phyloP scores from a whole-genome alignment of 2,888 invertebrate genomes.

The Auanema freiburgensis region DNA sequence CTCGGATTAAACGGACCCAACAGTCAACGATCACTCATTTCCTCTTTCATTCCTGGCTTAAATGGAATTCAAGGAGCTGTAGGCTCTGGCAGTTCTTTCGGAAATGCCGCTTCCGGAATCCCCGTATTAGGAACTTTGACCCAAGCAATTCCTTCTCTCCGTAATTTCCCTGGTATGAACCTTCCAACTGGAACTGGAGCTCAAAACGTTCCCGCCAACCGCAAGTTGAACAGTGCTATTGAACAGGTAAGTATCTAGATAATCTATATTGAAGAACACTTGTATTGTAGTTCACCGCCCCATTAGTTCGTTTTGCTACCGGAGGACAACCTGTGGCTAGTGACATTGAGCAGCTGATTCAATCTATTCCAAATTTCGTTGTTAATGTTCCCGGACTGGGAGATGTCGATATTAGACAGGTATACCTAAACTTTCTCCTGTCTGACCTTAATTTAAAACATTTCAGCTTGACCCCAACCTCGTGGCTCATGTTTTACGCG shows the following conservation, averaged over 20 bases:
- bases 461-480: slow-evolving; percentile 53
- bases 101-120: slow-evolving; percentile 19
- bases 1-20: slow-evolving; percentile 9
- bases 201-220: slow-evolving; percentile 24
- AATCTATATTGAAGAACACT: not conserved
- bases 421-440: slow-evolving; percentile 11
- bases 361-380: slow-evolving; percentile 58
- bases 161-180: slow-evolving; percentile 44
- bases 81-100: slow-evolving; percentile 7
- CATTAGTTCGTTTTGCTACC: slow-evolving; percentile 52
- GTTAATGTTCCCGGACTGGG: slow-evolving; percentile 62
- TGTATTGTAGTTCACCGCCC: slow-evolving; percentile 45
- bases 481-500: slow-evolving; percentile 58
- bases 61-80: slow-evolving; percentile 17
- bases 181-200: slow-evolving; percentile 21
- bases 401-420: slow-evolving; percentile 57
- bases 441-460: slow-evolving; percentile 6
- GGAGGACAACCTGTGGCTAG: slow-evolving; percentile 49
- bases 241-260: slow-evolving; percentile 33
- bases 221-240: slow-evolving; percentile 43
- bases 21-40: slow-evolving; percentile 26
- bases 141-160: slow-evolving; percentile 47
- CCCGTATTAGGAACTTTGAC: slow-evolving; percentile 46
- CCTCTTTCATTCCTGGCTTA: slow-evolving; percentile 44
- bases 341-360: slow-evolving; percentile 51